Base-by-base conservation (phyloP, 2,797 vertebrate species). In the Arrhamphus sclerolepis region DNA sequence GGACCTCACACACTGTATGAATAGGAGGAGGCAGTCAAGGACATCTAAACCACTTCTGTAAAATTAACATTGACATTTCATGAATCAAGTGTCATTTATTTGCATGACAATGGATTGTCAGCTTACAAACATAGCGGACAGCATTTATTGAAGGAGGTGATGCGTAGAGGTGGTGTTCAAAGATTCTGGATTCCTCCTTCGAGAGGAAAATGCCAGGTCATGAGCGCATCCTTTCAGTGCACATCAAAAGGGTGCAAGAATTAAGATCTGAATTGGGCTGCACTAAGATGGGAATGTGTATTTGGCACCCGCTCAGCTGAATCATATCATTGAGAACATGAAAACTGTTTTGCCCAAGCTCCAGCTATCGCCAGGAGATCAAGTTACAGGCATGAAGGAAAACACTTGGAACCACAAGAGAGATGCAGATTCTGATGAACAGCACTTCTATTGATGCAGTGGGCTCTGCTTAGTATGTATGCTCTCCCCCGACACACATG, bases 371-470 rank as follows among this genome's bases (percentile, higher is more conserved):
- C 55, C 55, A 46, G 46, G 49, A 50, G 7, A 70, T 72, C 69
- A 70, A 72, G 62, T 70, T 58, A 67, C 66, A 56, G 72, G 59
- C 65, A 71, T 65, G 70, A 72, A 74, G 70, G 57, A 44, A 83
- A 85, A 85, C 70, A 69, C 67, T 88, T 62, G 49, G 70, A 80
- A 22, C 72, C 78, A 78, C 75, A 84, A 74, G 74, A 51, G 76
- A 66, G 73, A 79, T 64, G 83, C 83, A 87, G 83, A 80, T 85
- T 77, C 78, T 85, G 80, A 88, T 86, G 81, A 88, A 89, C 87
- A 79, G 82, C 84, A 85, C 76, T 88, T 88, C 84, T 87, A 82
- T 87, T 86, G 78, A 89, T 89, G 85, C 82, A 77, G 75, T 62
- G 54, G 76, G 69, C 71, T 86, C 84, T 82, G 77, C 83, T 91